Conservation (phyloP, 2,888 invertebrate genomes). For the Acanthosepion pharaonis region DNA sequence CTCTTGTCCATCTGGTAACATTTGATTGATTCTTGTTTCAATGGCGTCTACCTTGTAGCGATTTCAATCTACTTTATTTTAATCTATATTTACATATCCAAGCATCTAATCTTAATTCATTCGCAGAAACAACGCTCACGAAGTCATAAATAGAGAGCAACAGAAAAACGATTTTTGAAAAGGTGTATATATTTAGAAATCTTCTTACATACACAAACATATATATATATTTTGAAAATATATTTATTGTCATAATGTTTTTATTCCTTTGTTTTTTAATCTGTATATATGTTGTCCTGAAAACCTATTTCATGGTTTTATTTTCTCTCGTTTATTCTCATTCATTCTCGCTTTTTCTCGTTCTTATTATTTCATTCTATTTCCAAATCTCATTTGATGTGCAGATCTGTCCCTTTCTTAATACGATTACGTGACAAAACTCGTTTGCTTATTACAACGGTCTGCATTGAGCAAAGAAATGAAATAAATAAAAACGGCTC, state of each 20-base stretch:
- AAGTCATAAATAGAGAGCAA: neutral
- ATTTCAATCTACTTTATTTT: slow-evolving; percentile 9
- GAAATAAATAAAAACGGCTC: neutral
- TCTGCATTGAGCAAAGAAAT: neutral
- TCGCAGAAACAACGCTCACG: neutral
- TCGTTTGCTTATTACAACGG: neutral
- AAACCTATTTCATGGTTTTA: neutral
- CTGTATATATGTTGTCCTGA: neutral
- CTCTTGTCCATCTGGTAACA: neutral
- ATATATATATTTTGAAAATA: neutral
- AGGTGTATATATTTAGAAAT: neutral
- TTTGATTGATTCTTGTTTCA: slow-evolving; percentile 18
- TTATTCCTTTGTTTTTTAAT: neutral
- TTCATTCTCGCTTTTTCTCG: neutral
- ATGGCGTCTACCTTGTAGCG: neutral
- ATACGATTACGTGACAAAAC: slow-evolving; percentile 17
- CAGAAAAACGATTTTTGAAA: neutral
- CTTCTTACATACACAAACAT: neutral
- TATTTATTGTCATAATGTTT: neutral
- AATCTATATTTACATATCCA: slow-evolving; percentile 33
- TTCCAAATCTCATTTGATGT: neutral
- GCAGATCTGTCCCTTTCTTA: neutral
- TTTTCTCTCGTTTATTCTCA: neutral
- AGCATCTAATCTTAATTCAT: slow-evolving; percentile 4
- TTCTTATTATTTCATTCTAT: neutral